Evolutionary conservation across 2,797 vertebrate genomes (phyloP), one percentile per base, ranked within the genome.

Genomic region (Amblyopsis hoosieri): DNA sequence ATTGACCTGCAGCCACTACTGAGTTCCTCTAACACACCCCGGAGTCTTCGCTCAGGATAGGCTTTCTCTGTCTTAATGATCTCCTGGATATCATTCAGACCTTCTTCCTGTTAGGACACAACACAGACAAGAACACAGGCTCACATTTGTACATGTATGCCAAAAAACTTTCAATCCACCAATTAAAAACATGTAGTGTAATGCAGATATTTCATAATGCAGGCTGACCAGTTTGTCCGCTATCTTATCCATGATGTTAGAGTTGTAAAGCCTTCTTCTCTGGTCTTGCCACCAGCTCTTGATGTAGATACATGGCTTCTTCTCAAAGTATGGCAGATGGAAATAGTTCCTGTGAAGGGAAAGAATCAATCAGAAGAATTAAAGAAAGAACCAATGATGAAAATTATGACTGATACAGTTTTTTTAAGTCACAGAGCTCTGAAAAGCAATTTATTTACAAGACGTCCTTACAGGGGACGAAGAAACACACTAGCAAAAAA

Each of bases 221-320:
- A 3, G 0, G 83, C 94, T 90, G 66, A 98, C 97, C 95, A 99
- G 86, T 65, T 98, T 99, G 81, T 99, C 96, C 0, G 95, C 97
- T 0, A 98, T 96, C 89, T 95, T 96, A 87, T 98, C 97, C 93
- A 98, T 96, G 87, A 98, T 95, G 89, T 97, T 99, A 66, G 96
- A 91, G 0, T 98, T 98, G 85, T 97, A 99, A 53, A 98, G 91
- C 4, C 97, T 88, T 54, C 96, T 92, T 46, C 95, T 89, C 67
- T 99, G 97, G 88, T 99, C 97, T 15, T 97, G 96, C 97, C 97
- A 99, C 95, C 96, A 98, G 90, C 95, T 99, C 85, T 93, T 96
- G 82, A 99, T 97, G 74, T 96, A 98, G 70, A 97, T 94, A 69
- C 97, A 99, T 0, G 97, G 97, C 83, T 99, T 99, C 81, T 92